phyloP scores from a whole-genome alignment of 92 coral and sea anemone species.

The Nematostella vectensis region DNA sequence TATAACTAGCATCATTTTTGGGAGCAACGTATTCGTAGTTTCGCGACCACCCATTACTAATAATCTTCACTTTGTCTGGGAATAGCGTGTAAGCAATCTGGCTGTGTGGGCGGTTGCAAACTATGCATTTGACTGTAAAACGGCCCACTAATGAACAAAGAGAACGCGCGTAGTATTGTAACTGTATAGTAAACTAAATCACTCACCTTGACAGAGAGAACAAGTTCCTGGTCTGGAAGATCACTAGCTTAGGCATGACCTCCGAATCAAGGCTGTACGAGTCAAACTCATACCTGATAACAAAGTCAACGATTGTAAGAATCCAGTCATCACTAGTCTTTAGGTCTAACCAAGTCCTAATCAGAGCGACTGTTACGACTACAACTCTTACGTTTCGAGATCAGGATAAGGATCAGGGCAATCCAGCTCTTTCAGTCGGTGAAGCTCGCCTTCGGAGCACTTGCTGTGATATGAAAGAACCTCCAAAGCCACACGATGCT shows the following conservation, averaged over 20 bases:
- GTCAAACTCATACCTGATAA: constrained; percentile 78
- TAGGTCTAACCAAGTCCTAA: too few species aligned
- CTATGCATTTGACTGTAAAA: too few species aligned
- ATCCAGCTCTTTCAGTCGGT: constrained; percentile 34
- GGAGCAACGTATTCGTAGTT: too few species aligned
- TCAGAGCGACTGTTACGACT: too few species aligned
- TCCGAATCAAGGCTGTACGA: constrained; percentile 71
- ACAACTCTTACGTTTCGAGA: constrained; percentile 85
- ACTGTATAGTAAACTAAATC: too few species aligned
- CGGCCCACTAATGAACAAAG: too few species aligned
- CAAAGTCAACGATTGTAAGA: background rate
- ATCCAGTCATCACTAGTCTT: constrained; percentile 7
- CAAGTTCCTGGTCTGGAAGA: constrained; percentile 82
- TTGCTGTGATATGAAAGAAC: constrained; percentile 96
- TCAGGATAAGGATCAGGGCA: constrained; percentile 45
- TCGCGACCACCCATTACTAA: too few species aligned
- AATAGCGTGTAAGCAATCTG: too few species aligned
- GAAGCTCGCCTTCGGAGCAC: constrained; percentile 73
- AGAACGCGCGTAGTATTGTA: too few species aligned
- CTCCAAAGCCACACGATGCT: constrained; percentile 94
- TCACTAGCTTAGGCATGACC: constrained; percentile 81
- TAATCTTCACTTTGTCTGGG: too few species aligned
- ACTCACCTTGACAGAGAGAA: constrained; percentile 78
- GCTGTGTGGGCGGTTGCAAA: too few species aligned
- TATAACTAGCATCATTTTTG: too few species aligned